Base-by-base conservation (phyloP, 30 jellyfish, hydroid and myxozoan species). In the Nemopilema nomurai region DNA sequence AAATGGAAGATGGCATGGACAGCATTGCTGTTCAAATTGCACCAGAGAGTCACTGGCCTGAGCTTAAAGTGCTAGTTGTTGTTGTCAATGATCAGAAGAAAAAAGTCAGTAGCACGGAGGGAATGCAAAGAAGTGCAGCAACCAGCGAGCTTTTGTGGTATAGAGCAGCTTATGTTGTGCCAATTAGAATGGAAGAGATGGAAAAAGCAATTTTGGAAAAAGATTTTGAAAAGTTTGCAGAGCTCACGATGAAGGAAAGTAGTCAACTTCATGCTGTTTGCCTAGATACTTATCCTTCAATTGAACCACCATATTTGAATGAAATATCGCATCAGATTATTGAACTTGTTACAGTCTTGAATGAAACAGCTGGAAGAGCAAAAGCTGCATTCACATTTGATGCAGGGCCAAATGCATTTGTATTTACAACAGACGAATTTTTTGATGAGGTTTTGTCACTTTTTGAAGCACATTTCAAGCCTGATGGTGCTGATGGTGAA, bases 401-500 rank as follows among this genome's bases (percentile, higher is more conserved):
- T 85, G 99, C 99, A 16, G 99, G 99, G 32, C 96, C 99, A 64
- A 90, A 95, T 82, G 97, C 99, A 78, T 91, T 95, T 74, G 24
- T 95, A 18, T 81, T 95, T 62, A 89, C 97, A 33, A 82, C 91
- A 16, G 90, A 79, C 22, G 97, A 92, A 29, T 79, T 30, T 65
- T 31, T 75, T 18, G 90, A 63, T 28, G 92, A 87, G 57, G 76
- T 87, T 62, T 69, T 67, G n/a, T 66, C 88, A 4, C 71, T 84
- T 52, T 23, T 84, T 13, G 83, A 18, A 29, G 49, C 52, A 8
- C 71, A 84, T 41, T 84, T 84, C 77, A 80, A 80, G 65, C 89
- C 89, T 16, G 81, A n/a, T 16, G 89, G 81, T 19, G 74, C 89
- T 22, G 75, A 66, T 66, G 89, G 89, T 29, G 89, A 80, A 25